These are phyloP conservation scores for Charaxes varanes DNA, from an alignment of 1,140 invertebrate genomes.

Conservation along the genomic window DNA sequence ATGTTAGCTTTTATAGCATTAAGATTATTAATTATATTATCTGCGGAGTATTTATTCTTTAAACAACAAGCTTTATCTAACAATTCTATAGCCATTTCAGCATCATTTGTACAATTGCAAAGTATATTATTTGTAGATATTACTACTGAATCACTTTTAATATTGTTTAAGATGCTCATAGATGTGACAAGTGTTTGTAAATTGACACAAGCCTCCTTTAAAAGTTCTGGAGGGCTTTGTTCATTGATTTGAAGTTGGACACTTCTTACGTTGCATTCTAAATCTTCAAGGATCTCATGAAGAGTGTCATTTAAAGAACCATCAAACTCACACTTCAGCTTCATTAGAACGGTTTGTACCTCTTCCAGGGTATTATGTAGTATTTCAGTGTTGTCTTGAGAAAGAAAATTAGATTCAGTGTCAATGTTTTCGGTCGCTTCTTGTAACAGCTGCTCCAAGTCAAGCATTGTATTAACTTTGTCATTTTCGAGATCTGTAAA, in stretches of 20 bases:
- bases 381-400: conserved; percentile 32
- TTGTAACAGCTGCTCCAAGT: conserved; percentile 36
- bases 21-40: conserved; percentile 32
- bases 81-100: conserved; percentile 40
- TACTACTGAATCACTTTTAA: conserved; percentile 16
- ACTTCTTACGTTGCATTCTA: conserved; percentile 69
- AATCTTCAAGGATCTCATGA: conserved; percentile 64
- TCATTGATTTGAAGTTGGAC: conserved; percentile 61
- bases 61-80: conserved; percentile 36
- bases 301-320: conserved; percentile 43
- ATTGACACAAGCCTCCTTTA: conserved; percentile 54
- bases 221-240: conserved; percentile 44
- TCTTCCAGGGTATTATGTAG: conserved; percentile 53
- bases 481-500: conserved; percentile 12
- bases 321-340: conserved; percentile 51
- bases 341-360: conserved; percentile 59
- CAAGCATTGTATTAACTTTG: conserved; percentile 32
- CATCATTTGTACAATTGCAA: conserved; percentile 41
- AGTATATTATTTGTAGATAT: conserved; percentile 27
- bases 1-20: conserved; percentile 42
- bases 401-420: conserved; percentile 15
- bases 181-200: conserved; percentile 44
- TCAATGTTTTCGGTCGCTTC: conserved; percentile 42
- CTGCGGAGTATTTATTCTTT: conserved; percentile 23
- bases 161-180: conserved; percentile 32